Conservation (phyloP, 53 echinoderm and acorn worm species). For the Mesocentrotus franciscanus region DNA sequence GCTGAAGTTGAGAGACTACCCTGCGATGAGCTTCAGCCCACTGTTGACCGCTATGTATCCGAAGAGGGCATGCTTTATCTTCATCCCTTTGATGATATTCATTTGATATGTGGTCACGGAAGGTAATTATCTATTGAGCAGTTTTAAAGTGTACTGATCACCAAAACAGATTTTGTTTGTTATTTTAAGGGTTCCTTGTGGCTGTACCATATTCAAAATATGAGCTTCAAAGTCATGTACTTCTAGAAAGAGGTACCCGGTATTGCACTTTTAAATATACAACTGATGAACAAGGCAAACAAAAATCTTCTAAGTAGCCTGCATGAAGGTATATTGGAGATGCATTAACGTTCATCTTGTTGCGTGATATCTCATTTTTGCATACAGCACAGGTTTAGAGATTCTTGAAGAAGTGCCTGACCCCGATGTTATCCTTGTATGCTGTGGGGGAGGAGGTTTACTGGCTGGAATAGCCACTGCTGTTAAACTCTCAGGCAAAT, state of each 20-base stretch:
- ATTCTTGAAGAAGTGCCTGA: constrained; percentile 79
- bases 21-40: constrained; percentile 54
- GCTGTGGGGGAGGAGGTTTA: constrained; percentile 86
- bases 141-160: no score
- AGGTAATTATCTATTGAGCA: constrained; percentile 62
- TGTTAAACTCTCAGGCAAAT: constrained; percentile 71
- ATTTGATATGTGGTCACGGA: constrained; percentile 77
- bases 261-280: no score
- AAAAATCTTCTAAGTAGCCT: no score
- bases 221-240: no score
- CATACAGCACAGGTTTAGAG: constrained; percentile 75
- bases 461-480: constrained; percentile 78
- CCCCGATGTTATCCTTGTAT: constrained; percentile 81
- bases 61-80: constrained; percentile 80
- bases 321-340: neutral
- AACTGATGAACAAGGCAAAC: no score
- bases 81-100: constrained; percentile 83
- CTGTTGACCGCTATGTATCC: constrained; percentile 67
- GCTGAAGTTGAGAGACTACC: constrained; percentile 71
- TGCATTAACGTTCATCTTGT: neutral
- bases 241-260: no score
- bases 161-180: no score
- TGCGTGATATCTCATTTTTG: neutral
- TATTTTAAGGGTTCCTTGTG: no score
- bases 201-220: no score